Evolutionary conservation across 1,140 invertebrate species (phyloP), one percentile per base, ranked within the genome.

Genomic region (Acromyrmex heyeri): DNA sequence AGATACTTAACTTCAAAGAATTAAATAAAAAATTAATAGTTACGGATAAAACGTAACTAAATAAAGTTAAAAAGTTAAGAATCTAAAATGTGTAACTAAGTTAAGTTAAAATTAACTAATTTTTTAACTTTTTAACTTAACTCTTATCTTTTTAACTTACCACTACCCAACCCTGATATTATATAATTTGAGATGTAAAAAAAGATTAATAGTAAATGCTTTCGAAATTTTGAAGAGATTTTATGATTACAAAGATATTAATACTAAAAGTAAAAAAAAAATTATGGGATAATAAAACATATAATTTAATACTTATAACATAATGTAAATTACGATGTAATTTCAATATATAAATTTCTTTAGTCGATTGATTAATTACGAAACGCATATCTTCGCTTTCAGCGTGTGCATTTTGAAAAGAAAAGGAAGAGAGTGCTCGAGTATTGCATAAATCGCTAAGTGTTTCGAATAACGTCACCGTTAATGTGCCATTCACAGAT

Each of bases 381-480:
- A 34, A 62, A 78, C 14, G 8, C 16, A 12, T 14, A 14, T 7
- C 24, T 18, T 67, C 21, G 44, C 55, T 82, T 69, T 82, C 67
- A 73, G 38, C 48, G n/a, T 44, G 3, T 10, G 24, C 3, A 18
- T 72, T 59, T 57, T 57, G 12, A 18, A 24, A 72, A 21, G 38
- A 61, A 69, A 81, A 24, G 30, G 30, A 34, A 6, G 72, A 59
- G 53, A 72, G 24, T 8, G 10, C 30, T 69, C 65, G 21, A 30
- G 2, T 48, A 44, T 61, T 82, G 53, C 67, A 21, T 30, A 72
- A 72, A 1, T 21, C 61, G 50, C 27, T 0, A 27, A 57, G 53
- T 48, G n/a, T 75, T 73, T 48, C 79, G 67, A 34, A 24, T 82
- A 34, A 73, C 21, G 57, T 73, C 65, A 72, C 38, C 7, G 21